These are phyloP conservation scores for Drosophila santomea DNA, from an alignment of 1,140 invertebrate species.

Conservation along the genomic window DNA sequence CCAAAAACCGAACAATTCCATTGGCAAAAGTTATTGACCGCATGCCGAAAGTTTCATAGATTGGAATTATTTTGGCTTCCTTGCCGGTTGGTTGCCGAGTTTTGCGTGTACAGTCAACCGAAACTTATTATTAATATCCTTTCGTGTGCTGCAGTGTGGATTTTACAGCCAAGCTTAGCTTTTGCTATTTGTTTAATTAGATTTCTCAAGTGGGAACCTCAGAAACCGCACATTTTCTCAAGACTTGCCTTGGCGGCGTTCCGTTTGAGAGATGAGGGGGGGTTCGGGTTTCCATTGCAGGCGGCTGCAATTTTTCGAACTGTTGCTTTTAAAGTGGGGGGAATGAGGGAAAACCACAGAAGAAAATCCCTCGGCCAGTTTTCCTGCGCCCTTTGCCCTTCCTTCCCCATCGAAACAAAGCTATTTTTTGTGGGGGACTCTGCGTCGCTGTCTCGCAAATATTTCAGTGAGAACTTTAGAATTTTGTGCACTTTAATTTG, in stretches of 20 bases:
- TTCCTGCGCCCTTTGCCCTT: neutral
- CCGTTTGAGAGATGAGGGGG: neutral
- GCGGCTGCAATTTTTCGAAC: conserved; percentile 59
- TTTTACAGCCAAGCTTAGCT: conserved; percentile 45
- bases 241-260: conserved; percentile 25
- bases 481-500: conserved; percentile 81
- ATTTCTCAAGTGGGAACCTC: conserved; percentile 78
- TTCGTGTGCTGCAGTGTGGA: conserved; percentile 20
- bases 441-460: conserved; percentile 48
- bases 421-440: conserved; percentile 61
- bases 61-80: conserved; percentile 45
- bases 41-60: conserved; percentile 46
- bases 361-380: conserved; percentile 42
- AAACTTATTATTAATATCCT: conserved; percentile 59
- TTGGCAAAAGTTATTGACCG: conserved; percentile 48
- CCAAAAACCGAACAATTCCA: conserved; percentile 23
- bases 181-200: conserved; percentile 82
- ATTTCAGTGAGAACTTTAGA: conserved; percentile 64
- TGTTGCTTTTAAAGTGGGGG: conserved; percentile 1
- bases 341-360: conserved; percentile 40
- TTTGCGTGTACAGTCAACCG: conserved; percentile 44
- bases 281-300: conserved; percentile 47
- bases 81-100: conserved; percentile 5
- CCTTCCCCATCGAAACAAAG: conserved; percentile 61
- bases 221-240: conserved; percentile 80